A percentile compares a stretch with the other conserved stretches of the same genome.
phyloP scores from a whole-genome alignment of 2,888 invertebrate genomes.

The Tipula helvola region DNA sequence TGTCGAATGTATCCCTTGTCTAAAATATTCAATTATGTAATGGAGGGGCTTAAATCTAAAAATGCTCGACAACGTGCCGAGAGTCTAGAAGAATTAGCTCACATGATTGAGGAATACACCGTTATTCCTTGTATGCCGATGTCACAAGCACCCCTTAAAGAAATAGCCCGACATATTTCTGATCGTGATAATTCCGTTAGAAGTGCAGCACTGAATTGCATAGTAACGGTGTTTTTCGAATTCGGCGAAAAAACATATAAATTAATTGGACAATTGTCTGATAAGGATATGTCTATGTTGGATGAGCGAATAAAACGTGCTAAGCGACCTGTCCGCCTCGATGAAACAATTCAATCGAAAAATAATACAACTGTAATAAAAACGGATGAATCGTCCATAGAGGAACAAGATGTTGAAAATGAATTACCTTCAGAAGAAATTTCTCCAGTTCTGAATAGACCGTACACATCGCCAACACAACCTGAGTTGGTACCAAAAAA shows the following conservation, averaged over 20 bases:
- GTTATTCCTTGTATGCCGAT: constrained; percentile 71
- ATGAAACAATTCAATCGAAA: constrained; percentile 34
- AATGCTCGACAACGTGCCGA: constrained; percentile 94
- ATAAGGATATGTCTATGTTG: constrained; percentile 86
- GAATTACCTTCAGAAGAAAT: constrained; percentile 31
- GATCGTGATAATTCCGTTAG: constrained; percentile 93
- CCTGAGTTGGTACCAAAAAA: constrained; percentile 34
- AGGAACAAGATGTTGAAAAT: constrained; percentile 33
- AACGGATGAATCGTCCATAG: constrained; percentile 33
- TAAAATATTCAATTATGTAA: constrained; percentile 77
- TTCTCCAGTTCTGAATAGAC: constrained; percentile 21
- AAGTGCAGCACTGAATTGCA: constrained; percentile 88
- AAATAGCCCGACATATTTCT: constrained; percentile 88
- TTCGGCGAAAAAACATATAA: constrained; percentile 84
- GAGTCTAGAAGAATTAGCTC: constrained; percentile 84
- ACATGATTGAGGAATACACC: constrained; percentile 75
- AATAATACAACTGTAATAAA: constrained; percentile 15
- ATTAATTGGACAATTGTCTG: constrained; percentile 81
- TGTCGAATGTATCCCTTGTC: constrained; percentile 76
- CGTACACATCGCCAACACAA: constrained; percentile 21
- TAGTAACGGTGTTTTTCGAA: constrained; percentile 79
- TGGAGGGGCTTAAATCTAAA: constrained; percentile 94
- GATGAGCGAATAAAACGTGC: constrained; percentile 94
- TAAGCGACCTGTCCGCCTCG: constrained; percentile 47
- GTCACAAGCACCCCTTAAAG: constrained; percentile 60